phyloP scores from a whole-genome alignment of 2,113 vertebrate species.

The Proteles cristata region DNA sequence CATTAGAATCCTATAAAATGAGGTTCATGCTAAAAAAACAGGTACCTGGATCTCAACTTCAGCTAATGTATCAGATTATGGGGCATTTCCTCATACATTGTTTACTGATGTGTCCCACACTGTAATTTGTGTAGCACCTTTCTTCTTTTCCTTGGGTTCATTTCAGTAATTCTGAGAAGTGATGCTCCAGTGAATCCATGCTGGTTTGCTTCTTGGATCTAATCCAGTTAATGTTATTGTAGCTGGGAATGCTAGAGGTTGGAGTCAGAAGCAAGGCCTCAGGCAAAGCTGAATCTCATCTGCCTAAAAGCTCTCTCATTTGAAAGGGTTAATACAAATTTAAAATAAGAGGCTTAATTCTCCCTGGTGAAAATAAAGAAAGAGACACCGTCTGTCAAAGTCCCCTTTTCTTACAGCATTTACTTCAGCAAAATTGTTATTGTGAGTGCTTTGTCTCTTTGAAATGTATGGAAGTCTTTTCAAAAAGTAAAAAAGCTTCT shows the following conservation, averaged over 20 bases:
- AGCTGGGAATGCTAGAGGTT: not conserved
- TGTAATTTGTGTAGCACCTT: not conserved
- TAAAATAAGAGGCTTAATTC: not conserved
- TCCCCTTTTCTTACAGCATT: not conserved
- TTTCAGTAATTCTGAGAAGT: not conserved
- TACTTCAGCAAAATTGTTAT: not conserved
- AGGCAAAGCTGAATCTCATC: not conserved
- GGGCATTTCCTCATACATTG: not conserved
- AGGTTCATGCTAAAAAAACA: no score
- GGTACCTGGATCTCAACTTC: not conserved
- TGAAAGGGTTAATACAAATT: not conserved
- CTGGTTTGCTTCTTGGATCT: not conserved
- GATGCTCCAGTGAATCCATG: not conserved
- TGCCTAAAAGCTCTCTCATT: not conserved
- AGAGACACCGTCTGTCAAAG: rapidly evolving
- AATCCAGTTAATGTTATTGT: not conserved
- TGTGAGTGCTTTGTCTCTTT: not conserved
- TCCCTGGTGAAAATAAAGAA: not conserved
- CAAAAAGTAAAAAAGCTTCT: not conserved
- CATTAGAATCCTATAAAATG: not conserved
- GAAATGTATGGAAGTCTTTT: not conserved
- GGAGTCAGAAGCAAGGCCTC: not conserved
- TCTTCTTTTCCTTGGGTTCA: not conserved
- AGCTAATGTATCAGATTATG: not conserved
- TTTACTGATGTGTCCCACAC: not conserved